Base-by-base conservation (phyloP, 2,888 invertebrate species). In the Dicyrtoma fusca region DNA sequence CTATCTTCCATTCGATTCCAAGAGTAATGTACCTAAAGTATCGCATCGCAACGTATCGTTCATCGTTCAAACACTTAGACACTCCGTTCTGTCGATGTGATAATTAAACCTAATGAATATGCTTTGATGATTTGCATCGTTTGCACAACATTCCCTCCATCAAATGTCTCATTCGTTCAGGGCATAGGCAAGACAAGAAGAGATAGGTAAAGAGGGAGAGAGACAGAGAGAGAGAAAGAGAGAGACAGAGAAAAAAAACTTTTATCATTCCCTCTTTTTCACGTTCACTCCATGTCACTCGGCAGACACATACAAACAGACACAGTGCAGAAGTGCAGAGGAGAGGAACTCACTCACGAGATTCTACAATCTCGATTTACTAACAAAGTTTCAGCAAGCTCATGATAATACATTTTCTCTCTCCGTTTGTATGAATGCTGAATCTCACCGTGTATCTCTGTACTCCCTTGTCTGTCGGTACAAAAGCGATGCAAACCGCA, bases 31-130 rank as follows among this genome's bases (percentile, higher is more conserved):
- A 14, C 21, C 55, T 55, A 34, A 34, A 34, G 34, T 34, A 34
- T 34, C 34, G 34, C 34, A 34, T 34, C 34, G 8, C 34, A 44
- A 42, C 19, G n/a, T 34, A 34, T 49, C 49, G 19, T 13, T 49
- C 49, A 25, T 49, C 49, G 47, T 47, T 49, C 25, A 57, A 68
- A 68, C 45, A 68, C 55, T 68, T 44, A 34, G 21, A 47, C 51
- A 59, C 21, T 68, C 23, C 5, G 65, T 53, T 42, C 70, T 53
- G 49, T 64, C 57, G 65, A 74, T 71, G 74, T 59, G 71, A 74
- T 74, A 74, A 74, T 74, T 74, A 74, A 66, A 69, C 55, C 62
- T 71, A 74, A 74, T 74, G 74, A 74, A 71, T 74, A 71, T 69
- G 74, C 74, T 74, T 71, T 71, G 71, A 74, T 74, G 71, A 74